A percentile compares a stretch with the other conserved stretches of the same genome.
phyloP scores from a whole-genome alignment of 2,888 invertebrate species.

The Troglohyphantes excavatus region DNA sequence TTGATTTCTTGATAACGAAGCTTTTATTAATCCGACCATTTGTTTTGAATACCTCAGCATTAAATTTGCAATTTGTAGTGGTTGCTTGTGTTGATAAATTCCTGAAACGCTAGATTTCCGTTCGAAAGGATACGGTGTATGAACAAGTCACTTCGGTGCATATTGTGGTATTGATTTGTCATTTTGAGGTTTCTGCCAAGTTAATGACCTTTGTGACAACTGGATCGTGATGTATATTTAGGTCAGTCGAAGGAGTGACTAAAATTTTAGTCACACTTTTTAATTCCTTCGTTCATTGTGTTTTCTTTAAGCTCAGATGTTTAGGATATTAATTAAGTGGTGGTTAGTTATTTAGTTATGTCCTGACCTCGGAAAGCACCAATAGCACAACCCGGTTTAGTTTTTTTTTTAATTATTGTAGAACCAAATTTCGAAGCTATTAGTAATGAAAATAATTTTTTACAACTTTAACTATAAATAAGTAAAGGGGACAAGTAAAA shows the following conservation, averaged over 20 bases:
- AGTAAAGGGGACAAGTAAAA: too few species aligned
- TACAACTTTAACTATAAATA: too few species aligned
- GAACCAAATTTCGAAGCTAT: not conserved
- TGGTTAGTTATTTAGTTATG: too few species aligned
- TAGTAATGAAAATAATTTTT: too few species aligned
- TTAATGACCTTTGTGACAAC: conserved; percentile 60
- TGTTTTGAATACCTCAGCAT: not conserved
- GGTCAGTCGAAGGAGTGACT: conserved; percentile 25
- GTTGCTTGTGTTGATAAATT: not conserved
- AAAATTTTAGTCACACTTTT: not conserved
- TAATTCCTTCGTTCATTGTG: too few species aligned
- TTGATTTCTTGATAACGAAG: too few species aligned
- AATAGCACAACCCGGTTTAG: too few species aligned
- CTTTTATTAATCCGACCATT: too few species aligned
- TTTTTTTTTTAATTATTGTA: not conserved
- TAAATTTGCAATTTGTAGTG: not conserved
- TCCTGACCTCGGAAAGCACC: too few species aligned
- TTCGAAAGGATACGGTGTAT: conserved; percentile 11
- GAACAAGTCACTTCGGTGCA: conserved; percentile 24
- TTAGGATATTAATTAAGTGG: too few species aligned
- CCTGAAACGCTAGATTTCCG: conserved; percentile 7
- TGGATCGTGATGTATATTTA: conserved; percentile 47
- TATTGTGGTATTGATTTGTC: conserved; percentile 54
- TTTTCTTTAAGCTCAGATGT: too few species aligned
- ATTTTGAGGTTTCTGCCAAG: conserved; percentile 39